Percentiles rank a stretch among this genome's conserved stretches.
Conservation (phyloP, 2,888 invertebrate species). For the Entomobrya proxima region DNA sequence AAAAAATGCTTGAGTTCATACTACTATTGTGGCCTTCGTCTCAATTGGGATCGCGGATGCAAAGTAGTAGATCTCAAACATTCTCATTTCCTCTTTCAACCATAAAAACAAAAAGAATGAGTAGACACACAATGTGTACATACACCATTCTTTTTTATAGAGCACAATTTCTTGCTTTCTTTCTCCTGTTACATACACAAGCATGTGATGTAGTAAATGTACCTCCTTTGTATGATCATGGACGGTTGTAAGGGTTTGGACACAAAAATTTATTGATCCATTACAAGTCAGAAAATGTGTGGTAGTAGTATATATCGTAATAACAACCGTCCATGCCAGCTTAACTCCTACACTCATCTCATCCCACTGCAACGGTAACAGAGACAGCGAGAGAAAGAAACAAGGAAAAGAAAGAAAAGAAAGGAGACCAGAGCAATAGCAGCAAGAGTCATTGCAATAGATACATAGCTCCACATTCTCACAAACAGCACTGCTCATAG, state of each 20-base stretch:
- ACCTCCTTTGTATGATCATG: slow-evolving; percentile 42
- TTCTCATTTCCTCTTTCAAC: slow-evolving; percentile 11
- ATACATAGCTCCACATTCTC: background rate
- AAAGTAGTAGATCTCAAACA: slow-evolving; percentile 17
- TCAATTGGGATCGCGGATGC: slow-evolving; percentile 22
- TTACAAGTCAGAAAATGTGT: slow-evolving; percentile 62
- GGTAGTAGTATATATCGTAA: slow-evolving; percentile 59
- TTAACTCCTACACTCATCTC: slow-evolving; percentile 57
- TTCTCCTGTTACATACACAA: background rate
- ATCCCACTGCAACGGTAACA: slow-evolving; percentile 37
- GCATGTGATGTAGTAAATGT: slow-evolving; percentile 50
- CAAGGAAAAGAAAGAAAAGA: slow-evolving; percentile 19
- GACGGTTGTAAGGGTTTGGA: slow-evolving; percentile 49
- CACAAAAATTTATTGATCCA: slow-evolving; percentile 69
- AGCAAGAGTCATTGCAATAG: slow-evolving; percentile 30
- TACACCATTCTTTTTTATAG: slow-evolving; percentile 2
- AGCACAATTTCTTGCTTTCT: background rate
- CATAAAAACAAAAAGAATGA: background rate
- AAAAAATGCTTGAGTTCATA: no score
- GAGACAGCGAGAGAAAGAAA: slow-evolving; percentile 38
- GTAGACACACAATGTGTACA: background rate
- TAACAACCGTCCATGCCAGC: slow-evolving; percentile 46
- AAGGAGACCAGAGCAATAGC: slow-evolving; percentile 4
- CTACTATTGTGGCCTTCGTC: background rate
- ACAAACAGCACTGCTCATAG: background rate